Conservation (phyloP, 35 echinoderm and acorn worm species). For the Holothuria glaberrima region DNA sequence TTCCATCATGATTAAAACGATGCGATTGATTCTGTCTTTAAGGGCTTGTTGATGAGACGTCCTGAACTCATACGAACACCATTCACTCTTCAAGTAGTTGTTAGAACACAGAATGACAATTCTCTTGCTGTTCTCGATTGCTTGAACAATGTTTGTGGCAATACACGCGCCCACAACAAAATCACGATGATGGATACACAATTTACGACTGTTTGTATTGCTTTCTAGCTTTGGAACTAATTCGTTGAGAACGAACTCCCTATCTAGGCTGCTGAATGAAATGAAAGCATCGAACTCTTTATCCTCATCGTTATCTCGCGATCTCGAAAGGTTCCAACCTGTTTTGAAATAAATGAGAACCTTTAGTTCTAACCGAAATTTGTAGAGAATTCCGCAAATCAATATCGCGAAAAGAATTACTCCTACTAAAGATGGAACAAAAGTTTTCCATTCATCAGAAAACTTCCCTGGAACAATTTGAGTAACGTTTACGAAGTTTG, state of each 20-base stretch:
- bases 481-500: too few species aligned
- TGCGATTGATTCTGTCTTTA: constrained; percentile 23
- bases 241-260: constrained; percentile 51
- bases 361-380: constrained; percentile 18
- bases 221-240: constrained; percentile 62
- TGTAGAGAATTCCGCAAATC: background rate
- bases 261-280: constrained; percentile 72
- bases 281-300: constrained; percentile 74
- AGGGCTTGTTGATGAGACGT: constrained; percentile 73
- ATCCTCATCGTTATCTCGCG: background rate
- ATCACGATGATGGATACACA: too few species aligned
- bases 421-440: background rate
- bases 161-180: constrained; percentile 63
- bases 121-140: constrained; percentile 58
- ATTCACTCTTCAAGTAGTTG: constrained; percentile 78
- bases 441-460: background rate
- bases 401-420: background rate
- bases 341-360: constrained; percentile 37
- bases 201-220: background rate
- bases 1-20: constrained; percentile 68
- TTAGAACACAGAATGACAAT: constrained; percentile 59
- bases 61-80: constrained; percentile 81
- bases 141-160: constrained; percentile 62
- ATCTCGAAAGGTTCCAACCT: background rate
- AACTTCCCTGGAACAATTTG: background rate